phyloP scores from a whole-genome alignment of 1,140 invertebrate genomes.

The Cydia strobilella region DNA sequence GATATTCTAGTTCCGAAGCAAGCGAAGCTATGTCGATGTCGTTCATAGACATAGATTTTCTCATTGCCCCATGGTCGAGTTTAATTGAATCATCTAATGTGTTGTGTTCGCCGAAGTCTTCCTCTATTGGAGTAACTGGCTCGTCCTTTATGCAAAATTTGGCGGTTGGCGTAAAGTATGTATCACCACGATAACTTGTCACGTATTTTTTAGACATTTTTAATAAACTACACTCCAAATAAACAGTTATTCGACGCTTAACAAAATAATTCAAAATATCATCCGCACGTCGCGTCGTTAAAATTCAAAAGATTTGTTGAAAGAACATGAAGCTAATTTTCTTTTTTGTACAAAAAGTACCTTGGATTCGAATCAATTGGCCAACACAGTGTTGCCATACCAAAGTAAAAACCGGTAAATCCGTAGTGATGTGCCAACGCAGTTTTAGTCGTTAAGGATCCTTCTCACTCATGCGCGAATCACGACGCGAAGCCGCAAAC shows the following conservation, averaged over 20 bases:
- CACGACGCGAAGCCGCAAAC: too few species aligned
- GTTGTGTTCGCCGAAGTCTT: conserved; percentile 60
- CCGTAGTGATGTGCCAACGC: background rate
- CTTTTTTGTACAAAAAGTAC: background rate
- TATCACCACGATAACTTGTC: conserved; percentile 67
- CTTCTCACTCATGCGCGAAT: too few species aligned
- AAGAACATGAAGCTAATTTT: background rate
- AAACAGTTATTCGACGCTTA: conserved; percentile 18
- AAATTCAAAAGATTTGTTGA: conserved; percentile 31
- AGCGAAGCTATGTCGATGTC: conserved; percentile 65
- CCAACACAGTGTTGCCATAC: conserved; percentile 1
- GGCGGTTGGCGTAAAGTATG: conserved; percentile 53
- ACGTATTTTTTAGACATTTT: conserved; percentile 63
- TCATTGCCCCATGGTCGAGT: conserved; percentile 51
- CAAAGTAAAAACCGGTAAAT: background rate
- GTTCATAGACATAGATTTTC: conserved; percentile 71
- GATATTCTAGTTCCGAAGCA: conserved; percentile 54
- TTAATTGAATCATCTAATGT: conserved; percentile 50
- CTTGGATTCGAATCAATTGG: conserved; percentile 2
- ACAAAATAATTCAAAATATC: conserved; percentile 22
- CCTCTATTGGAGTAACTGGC: conserved; percentile 58
- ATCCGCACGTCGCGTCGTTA: conserved; percentile 38
- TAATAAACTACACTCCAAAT: conserved; percentile 28
- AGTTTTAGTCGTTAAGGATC: too few species aligned
- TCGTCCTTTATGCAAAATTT: conserved; percentile 65